Evolutionary conservation across 2,113 vertebrate genomes (phyloP), one percentile per base, ranked within the genome.

Genomic region (Macheiramphus alcinus): DNA sequence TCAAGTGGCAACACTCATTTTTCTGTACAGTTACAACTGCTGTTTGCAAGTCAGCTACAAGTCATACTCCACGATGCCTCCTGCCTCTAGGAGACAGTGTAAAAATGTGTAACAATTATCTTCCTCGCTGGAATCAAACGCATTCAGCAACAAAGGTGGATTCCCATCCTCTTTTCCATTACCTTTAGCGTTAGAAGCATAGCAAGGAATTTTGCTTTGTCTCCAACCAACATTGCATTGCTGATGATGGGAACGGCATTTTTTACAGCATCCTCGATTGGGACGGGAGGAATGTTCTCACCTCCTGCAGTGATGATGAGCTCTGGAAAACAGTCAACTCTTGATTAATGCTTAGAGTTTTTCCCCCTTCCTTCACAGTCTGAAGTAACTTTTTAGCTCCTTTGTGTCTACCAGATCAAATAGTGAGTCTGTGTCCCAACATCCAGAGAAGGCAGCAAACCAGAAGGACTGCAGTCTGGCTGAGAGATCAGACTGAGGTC

Each of bases 141-240:
- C 59, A 3, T 9, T 34, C 42, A 36, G 72, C 6, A 32, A 7
- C 31, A 36, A 3, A 22, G 70, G 34, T 32, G 31, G 36, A 22
- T 73, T 58, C 71, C 74, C 27, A 9, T 0, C 72, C 80, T 15
- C 3, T 23, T 63, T 50, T 18, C 75, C 58, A 4, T 80, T 89
- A 99, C 99, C 99, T 99, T 99, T 3, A 99, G 84, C 0, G 99
- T 99, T 56, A 99, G 97, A 38, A 99, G 98, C 97, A 99, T 98
- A 15, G 99, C 96, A 7, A 99, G 98, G 70, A 99, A 99, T 62
- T 99, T 99, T 55, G 97, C 98, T 97, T 98, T 99, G 97, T 99
- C 99, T 27, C 99, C 99, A 25, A 99, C 99, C 86, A 99, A 55
- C 98, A 99, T 98, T 34, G 99, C 99, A 1, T 99, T 99, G 74